These are phyloP conservation scores for Idaea aversata DNA, from an alignment of 2,888 invertebrate genomes.

Conservation along the genomic window DNA sequence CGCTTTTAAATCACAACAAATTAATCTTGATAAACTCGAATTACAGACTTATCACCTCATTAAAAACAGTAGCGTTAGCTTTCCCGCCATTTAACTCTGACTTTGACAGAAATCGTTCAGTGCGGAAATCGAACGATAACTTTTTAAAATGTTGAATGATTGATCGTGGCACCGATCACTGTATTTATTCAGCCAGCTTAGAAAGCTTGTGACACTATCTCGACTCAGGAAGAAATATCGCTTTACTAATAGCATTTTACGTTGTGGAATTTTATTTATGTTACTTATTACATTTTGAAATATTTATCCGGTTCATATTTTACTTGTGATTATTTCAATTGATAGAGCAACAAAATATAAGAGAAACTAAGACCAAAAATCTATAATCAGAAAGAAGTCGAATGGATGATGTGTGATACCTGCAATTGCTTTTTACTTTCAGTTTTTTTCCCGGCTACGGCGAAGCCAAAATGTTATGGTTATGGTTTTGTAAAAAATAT, in stretches of 20 bases:
- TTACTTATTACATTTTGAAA: background rate
- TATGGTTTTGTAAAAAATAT: too few relatives aligned
- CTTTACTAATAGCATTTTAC: conserved; percentile 15
- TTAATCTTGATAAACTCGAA: conserved; percentile 22
- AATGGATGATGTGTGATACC: too few relatives aligned
- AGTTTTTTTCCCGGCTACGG: too few relatives aligned
- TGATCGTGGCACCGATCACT: conserved; percentile 25
- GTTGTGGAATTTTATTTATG: conserved; percentile 1
- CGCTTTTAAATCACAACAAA: background rate
- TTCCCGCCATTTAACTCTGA: conserved; percentile 32
- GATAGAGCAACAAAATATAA: background rate
- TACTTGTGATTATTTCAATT: background rate
- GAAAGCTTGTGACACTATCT: conserved; percentile 30
- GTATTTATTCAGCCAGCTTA: conserved; percentile 31
- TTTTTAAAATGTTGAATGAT: conserved; percentile 34
- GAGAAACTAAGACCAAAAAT: background rate
- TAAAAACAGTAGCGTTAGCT: conserved; percentile 35
- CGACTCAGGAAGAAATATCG: conserved; percentile 19
- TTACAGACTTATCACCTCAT: conserved; percentile 23
- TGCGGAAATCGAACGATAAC: conserved; percentile 30
- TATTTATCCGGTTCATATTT: conserved; percentile 1
- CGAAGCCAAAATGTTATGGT: too few relatives aligned
- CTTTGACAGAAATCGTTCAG: conserved; percentile 36
- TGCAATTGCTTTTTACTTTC: too few relatives aligned
- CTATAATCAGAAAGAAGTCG: too few relatives aligned